Base-by-base conservation (phyloP, 2,888 invertebrate species). In the Orthonychiurus folsomi region DNA sequence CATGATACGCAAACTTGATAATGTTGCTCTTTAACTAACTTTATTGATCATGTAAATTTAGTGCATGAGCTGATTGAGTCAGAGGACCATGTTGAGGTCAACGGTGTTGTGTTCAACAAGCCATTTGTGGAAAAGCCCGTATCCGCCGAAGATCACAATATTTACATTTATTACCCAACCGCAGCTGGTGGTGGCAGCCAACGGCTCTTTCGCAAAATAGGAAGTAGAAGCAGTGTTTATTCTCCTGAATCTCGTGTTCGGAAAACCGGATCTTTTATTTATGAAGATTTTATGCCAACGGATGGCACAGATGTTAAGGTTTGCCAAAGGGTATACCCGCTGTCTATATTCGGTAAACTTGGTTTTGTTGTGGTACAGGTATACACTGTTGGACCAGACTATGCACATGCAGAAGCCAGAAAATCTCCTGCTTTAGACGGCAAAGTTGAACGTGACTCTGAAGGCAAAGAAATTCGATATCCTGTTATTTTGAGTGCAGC, bases 261-360 rank as follows among this genome's bases (percentile, higher is more conserved):
- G 61, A 95, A 93, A 80, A 92, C 92, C 57, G 99, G 99, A 54
- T 96, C 95, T 15, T 99, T 92, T 79, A 96, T 99, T 76, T 99
- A 99, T 78, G 99, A 99, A 82, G 97, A 99, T 79, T 99, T 99
- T 79, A 99, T 99, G 95, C 97, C 97, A 3, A 99, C 99, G 48
- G 99, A 99, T 83, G 99, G 99, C 3, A 84, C 85, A 3, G 85
- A 86, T 78, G 84, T 86, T 1, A 86, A 86, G 78, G 84, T 83
- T 72, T 64, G 65, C 24, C 47, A 18, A 57, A n/a, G 12, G 20
- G 9, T 53, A 21, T 18, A 15, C 20, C 21, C n/a, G 48, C 15
- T n/a, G 48, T 48, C n/a, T 12, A 48, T 48, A 48, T 48, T 48
- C 48, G n/a, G 48, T 48, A n/a, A 15, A 12, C 48, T 48, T n/a